Evolutionary conservation across 2,888 invertebrate genomes (phyloP), one percentile per base, ranked within the genome.

Genomic region (Rhagium mordax): DNA sequence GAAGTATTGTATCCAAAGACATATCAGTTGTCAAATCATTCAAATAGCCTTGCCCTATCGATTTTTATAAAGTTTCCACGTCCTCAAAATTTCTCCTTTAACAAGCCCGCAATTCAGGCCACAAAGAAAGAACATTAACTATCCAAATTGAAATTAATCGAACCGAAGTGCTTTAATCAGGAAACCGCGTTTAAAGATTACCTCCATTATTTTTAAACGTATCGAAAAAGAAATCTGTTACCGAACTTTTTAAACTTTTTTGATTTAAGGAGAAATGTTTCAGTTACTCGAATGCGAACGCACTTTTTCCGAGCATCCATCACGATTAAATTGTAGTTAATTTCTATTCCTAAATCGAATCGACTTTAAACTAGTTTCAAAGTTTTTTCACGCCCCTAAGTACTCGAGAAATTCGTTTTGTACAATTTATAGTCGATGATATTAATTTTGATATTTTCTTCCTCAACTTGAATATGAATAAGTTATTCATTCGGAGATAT

Each of bases 61-160:
- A 41, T 41, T 4, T 41, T 2, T 13, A 6, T 41, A 41, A 41
- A 41, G 13, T 41, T 41, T 24, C 13, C 41, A 13, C 13, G 13
- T 41, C n/a, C 8, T 41, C 41, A 13, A 41, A 41, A 41, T 41
- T 24, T 24, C 24, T 24, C 2, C 1, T 41, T 2, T 41, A 8
- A n/a, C 10, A 41, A 41, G n/a, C n/a, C 41, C 1, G 41, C 41
- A 41, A 41, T 41, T 5, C 1, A n/a, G 4, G n/a, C n/a, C 24
- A 24, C 33, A 21, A 65, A 65, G 49, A 33, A 53, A 33, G 53
- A 51, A 29, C 60, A 61, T 61, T 61, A 62, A 70, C 61, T 51
- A 59, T 33, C 51, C 61, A 70, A 70, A 61, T 51, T 61, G 70
- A 70, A 61, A 70, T 70, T 70, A 70, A 70, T 70, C 53, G 51